Evolutionary conservation across 2,888 invertebrate species (phyloP).

Genomic region (Caenorhabditis sp.): DNA sequence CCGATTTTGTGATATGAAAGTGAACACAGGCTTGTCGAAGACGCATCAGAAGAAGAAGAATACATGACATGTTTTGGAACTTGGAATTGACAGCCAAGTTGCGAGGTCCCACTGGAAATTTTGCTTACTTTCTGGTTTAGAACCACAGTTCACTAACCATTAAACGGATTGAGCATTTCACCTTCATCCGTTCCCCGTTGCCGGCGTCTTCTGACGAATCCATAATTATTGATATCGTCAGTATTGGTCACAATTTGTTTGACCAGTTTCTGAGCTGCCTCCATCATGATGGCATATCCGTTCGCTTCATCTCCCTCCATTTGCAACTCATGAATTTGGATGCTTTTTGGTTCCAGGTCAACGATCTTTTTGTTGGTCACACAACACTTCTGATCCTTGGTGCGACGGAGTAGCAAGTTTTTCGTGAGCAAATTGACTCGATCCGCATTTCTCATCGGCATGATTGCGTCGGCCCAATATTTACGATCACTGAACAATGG

Average conservation of each 20-base stretch:
- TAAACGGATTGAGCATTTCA: slow-evolving; percentile 75
- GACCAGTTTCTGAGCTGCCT: slow-evolving; percentile 81
- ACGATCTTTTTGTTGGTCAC: slow-evolving; percentile 83
- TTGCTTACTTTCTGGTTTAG: too few species aligned
- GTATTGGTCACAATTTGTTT: slow-evolving; percentile 66
- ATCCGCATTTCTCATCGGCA: slow-evolving; percentile 85
- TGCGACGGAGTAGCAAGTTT: slow-evolving; percentile 91
- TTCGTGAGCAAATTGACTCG: slow-evolving; percentile 92
- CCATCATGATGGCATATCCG: slow-evolving; percentile 81
- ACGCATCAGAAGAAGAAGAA: slow-evolving; percentile 90
- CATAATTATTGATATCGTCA: slow-evolving; percentile 45
- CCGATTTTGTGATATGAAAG: slow-evolving; percentile 89
- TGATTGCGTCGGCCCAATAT: slow-evolving; percentile 95
- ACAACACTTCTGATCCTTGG: slow-evolving; percentile 88
- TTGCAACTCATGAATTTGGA: slow-evolving; percentile 80
- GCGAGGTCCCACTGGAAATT: slow-evolving; percentile 67
- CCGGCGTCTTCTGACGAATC: slow-evolving; percentile 47
- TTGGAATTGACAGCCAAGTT: slow-evolving; percentile 51
- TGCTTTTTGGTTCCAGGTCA: slow-evolving; percentile 79
- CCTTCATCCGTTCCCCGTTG: slow-evolving; percentile 41
- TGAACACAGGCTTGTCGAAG: slow-evolving; percentile 94
- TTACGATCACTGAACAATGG: slow-evolving; percentile 93
- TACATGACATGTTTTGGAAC: slow-evolving; percentile 74
- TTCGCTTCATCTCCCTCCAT: slow-evolving; percentile 82
- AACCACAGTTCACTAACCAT: slow-evolving; percentile 28